These are phyloP conservation scores for western clawed frog (Xenopus tropicalis) DNA, from an alignment of 2,113 vertebrate genomes.

Conservation along the genomic window UCB_Xtro_10.0 CM004445.2:60350501-60351000, in stretches of 20 bases:
- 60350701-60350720: constrained; percentile 7
- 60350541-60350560: background rate
- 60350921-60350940: constrained; percentile 34
- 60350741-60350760: constrained; percentile 38
- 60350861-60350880: constrained; percentile 32
- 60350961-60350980: constrained; percentile 26
- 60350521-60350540: too few species aligned
- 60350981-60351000: constrained; percentile 20
- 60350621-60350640: constrained; percentile 17
- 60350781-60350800: constrained; percentile 29
- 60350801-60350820: constrained; percentile 30
- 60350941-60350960: constrained; percentile 20
- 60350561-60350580: constrained; percentile 25
- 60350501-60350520: too few species aligned
- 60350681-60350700: background rate
- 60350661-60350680: constrained; percentile 9
- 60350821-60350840: constrained; percentile 33
- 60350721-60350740: constrained; percentile 18
- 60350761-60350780: constrained; percentile 37
- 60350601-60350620: constrained; percentile 14
- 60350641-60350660: constrained; percentile 25
- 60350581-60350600: constrained; percentile 33
- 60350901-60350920: constrained; percentile 36
- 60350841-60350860: constrained; percentile 24
- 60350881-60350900: constrained; percentile 26